Evolutionary conservation across 1,140 invertebrate species (phyloP).

Genomic region (Bombus superbus): DNA sequence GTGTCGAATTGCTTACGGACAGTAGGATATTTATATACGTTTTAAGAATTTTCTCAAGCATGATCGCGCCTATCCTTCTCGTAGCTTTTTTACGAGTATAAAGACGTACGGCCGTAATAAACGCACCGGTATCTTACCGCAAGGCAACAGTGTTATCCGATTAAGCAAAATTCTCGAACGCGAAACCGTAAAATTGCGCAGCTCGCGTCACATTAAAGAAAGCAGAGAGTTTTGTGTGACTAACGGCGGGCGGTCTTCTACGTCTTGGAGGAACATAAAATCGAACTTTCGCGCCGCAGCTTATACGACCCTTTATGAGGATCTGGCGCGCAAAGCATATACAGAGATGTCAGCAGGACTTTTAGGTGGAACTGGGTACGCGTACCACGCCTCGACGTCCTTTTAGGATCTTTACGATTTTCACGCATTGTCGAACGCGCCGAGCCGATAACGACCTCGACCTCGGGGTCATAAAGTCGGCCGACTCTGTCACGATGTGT

Average conservation of each 20-base stretch:
- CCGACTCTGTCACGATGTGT: constrained; percentile 56
- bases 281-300: constrained; percentile 53
- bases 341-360: constrained; percentile 67
- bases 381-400: constrained; percentile 56
- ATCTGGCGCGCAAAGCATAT: constrained; percentile 51
- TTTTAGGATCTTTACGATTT: constrained; percentile 68
- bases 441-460: constrained; percentile 63
- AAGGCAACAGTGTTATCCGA: constrained; percentile 37
- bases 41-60: no score
- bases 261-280: constrained; percentile 53
- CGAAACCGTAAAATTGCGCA: constrained; percentile 51
- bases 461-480: constrained; percentile 64
- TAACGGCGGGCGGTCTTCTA: constrained; percentile 60
- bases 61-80: not conserved
- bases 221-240: constrained; percentile 44
- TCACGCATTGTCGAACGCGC: constrained; percentile 52
- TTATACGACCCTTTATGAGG: constrained; percentile 58
- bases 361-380: constrained; percentile 52
- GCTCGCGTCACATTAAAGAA: constrained; percentile 38
- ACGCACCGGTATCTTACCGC: not conserved
- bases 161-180: constrained; percentile 35
- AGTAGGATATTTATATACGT: no score
- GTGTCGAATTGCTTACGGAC: no score
- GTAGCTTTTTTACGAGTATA: not conserved
- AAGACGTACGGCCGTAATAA: not conserved